phyloP scores from a whole-genome alignment of 2,888 invertebrate species.

The Podabrus alpinus region DNA sequence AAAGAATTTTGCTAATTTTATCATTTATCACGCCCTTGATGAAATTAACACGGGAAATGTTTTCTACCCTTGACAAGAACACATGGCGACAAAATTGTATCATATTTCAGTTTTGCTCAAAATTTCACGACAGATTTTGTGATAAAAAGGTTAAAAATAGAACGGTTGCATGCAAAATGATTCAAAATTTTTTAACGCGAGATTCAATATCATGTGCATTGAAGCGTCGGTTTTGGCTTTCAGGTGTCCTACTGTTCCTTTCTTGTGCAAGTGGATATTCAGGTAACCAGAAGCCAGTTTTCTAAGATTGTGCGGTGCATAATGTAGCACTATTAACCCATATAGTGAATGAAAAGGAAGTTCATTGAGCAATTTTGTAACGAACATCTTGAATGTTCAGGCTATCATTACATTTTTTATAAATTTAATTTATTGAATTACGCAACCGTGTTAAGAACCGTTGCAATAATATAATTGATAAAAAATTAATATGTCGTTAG shows the following conservation, averaged over 20 bases:
- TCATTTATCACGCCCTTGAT: not conserved
- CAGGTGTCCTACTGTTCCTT: conserved; percentile 30
- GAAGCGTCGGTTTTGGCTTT: conserved; percentile 10
- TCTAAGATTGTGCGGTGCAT: conserved; percentile 18
- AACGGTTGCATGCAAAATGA: not conserved
- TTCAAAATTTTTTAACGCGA: not conserved
- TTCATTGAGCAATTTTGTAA: conserved; percentile 29
- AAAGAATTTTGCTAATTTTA: not conserved
- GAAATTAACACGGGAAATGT: not conserved
- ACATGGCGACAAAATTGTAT: conserved; percentile 4
- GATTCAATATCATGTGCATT: conserved; percentile 12
- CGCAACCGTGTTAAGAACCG: conserved; percentile 7
- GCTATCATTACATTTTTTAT: not conserved
- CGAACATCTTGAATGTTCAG: conserved; percentile 15
- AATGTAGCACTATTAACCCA: conserved; percentile 26
- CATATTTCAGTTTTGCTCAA: conserved; percentile 7
- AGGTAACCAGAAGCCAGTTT: conserved; percentile 14
- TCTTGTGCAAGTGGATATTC: conserved; percentile 29
- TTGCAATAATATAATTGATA: not conserved
- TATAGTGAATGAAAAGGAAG: conserved; percentile 25
- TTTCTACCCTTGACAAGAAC: not conserved
- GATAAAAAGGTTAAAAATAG: not conserved
- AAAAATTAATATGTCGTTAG: conserved; percentile 1
- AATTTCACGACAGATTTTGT: conserved; percentile 7
- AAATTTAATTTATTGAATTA: conserved; percentile 11